A percentile compares a stretch with the other conserved stretches of the same genome.
Evolutionary conservation across 1,140 invertebrate genomes (phyloP).

Genomic region (Conus betulinus): DNA sequence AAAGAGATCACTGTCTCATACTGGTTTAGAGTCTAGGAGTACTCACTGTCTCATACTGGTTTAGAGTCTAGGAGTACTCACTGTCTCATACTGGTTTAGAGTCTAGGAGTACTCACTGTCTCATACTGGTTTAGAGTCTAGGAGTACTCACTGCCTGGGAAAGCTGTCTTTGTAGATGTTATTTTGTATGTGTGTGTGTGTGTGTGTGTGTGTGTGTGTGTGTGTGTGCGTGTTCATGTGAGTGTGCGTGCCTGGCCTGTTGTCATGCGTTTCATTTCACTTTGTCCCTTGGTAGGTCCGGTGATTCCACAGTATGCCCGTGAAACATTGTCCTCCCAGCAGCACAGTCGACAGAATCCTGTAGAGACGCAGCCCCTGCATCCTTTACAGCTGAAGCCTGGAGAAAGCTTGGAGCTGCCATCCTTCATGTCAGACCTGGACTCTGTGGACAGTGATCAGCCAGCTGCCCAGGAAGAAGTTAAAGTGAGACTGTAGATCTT

Average conservation of each 20-base stretch:
- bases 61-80: too few species aligned
- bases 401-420: slow-evolving; percentile 41
- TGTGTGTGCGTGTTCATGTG: neutral
- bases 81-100: too few species aligned
- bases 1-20: too few species aligned
- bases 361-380: slow-evolving; percentile 7
- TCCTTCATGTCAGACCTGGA: slow-evolving; percentile 54
- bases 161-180: too few species aligned
- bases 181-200: too few species aligned
- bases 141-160: too few species aligned
- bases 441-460: neutral
- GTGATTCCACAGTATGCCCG: slow-evolving; percentile 66
- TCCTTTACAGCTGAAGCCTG: neutral
- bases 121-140: too few species aligned
- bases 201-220: too few species aligned
- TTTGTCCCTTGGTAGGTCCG: slow-evolving; percentile 45
- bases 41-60: too few species aligned
- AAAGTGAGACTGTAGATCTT: neutral
- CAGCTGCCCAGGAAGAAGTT: too few species aligned
- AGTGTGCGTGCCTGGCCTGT: neutral
- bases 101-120: too few species aligned
- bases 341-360: slow-evolving; percentile 52
- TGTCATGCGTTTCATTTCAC: neutral
- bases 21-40: too few species aligned
- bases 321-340: slow-evolving; percentile 66